Evolutionary conservation across 2,113 vertebrate species (phyloP).

Genomic region (Martes martes): DNA sequence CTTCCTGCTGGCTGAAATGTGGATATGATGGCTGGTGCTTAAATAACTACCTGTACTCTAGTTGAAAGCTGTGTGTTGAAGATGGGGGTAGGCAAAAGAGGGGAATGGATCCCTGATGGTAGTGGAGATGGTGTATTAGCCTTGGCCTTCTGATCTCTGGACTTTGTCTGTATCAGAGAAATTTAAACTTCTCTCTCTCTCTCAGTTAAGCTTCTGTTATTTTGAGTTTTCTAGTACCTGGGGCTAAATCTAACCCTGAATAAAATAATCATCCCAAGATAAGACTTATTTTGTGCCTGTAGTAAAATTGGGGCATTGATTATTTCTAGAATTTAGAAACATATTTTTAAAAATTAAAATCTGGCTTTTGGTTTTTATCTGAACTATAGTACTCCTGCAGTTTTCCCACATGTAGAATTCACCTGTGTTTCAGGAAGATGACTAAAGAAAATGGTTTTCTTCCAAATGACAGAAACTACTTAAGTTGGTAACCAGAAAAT

Average conservation of each 20-base stretch:
- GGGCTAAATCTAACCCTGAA: neutral
- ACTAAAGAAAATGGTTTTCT: constrained; percentile 35
- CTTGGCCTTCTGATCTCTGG: neutral
- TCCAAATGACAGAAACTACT: constrained; percentile 17
- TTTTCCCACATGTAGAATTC: neutral
- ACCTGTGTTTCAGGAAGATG: constrained; percentile 23
- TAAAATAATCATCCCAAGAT: neutral
- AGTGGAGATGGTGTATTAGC: neutral
- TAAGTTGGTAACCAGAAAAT: constrained; percentile 40
- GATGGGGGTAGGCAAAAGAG: neutral
- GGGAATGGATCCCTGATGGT: neutral
- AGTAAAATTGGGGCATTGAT: neutral
- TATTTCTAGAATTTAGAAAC: constrained; percentile 29
- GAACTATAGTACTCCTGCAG: neutral
- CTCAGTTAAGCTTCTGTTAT: neutral
- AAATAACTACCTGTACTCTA: neutral
- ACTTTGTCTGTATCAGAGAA: constrained; percentile 16
- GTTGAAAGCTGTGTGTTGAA: neutral
- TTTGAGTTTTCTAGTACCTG: neutral
- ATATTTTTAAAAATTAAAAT: neutral
- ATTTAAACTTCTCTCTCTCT: neutral
- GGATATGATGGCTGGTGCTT: neutral
- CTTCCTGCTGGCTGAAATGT: neutral
- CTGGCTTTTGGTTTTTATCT: neutral
- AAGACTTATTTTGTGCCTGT: neutral